Base-by-base conservation (phyloP, 2,797 vertebrate genomes). In the Acanthiza pusilla region DNA sequence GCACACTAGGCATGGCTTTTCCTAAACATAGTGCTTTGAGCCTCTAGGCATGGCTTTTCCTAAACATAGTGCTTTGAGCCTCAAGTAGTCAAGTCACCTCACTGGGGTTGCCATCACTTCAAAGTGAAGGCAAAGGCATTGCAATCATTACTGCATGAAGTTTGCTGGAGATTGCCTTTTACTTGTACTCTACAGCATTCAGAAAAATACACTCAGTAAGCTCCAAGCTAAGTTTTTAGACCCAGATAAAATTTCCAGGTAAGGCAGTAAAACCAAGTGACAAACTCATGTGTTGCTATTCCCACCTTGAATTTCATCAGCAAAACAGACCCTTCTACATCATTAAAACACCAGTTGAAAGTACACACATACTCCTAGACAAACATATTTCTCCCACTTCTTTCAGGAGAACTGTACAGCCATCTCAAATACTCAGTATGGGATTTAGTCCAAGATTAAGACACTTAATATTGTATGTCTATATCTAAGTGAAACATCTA, bases 121-220 rank as follows among this genome's bases (percentile, higher is more conserved):
- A 18, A 51, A 43, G 27, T 9, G 38, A 79, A 89, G 61, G 60
- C 7, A 62, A 2, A 27, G 25, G 43, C 1, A 0, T 17, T 74
- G 23, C 45, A 74, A 53, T 10, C 22, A 19, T n/a, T 45, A 32
- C 13, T 22, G 20, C 36, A 32, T 2, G 4, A 51, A 57, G 38
- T 60, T 45, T 50, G 14, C 34, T 61, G 32, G 32, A 71, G 43
- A 51, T 3, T 72, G 16, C 11, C 61, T 86, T 91, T 53, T 43
- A 53, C 9, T 2, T 6, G 11, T 26, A 38, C 25, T 34, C 25
- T 4, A 29, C 2, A 42, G 18, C 3, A 32, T 13, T 61, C 1
- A 68, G 16, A 29, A 93, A 77, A 88, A 90, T 4, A 29, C 4
- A 34, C 6, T 47, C 20, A 14, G 2, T 36, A 32, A 85, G n/a